phyloP scores from a whole-genome alignment of 1,140 invertebrate genomes.

The Cotesia chilonis region DNA sequence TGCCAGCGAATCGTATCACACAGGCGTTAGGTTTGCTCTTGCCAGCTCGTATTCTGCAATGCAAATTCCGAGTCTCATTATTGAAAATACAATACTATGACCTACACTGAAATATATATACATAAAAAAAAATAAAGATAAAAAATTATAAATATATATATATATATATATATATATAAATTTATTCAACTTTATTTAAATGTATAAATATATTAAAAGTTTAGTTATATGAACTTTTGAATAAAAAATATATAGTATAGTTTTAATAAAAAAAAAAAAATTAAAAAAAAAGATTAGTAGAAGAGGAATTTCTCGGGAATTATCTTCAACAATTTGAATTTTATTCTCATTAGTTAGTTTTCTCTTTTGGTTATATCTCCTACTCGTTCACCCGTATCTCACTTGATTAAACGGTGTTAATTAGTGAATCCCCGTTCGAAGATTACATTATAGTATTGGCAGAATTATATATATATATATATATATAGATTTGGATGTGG shows the following conservation, averaged over 20 bases:
- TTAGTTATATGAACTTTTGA: no score
- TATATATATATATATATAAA: background rate
- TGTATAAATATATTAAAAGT: background rate
- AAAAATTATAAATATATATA: background rate
- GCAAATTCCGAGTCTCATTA: background rate
- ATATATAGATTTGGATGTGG: no score
- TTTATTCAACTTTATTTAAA: conserved; percentile 1
- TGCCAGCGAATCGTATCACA: conserved; percentile 47
- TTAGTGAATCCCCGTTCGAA: no score
- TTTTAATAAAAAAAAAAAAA: background rate
- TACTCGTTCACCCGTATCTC: no score
- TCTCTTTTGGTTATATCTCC: no score
- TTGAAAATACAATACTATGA: background rate
- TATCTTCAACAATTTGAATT: no score
- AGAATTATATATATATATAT: no score
- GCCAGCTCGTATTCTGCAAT: conserved; percentile 25
- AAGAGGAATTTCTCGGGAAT: background rate
- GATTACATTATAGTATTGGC: no score
- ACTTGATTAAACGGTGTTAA: no score
- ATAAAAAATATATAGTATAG: background rate
- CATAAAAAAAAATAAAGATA: background rate
- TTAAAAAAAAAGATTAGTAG: background rate
- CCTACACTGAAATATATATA: background rate
- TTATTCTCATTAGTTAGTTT: no score
- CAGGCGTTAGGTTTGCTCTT: conserved; percentile 34